Evolutionary conservation across 2,797 vertebrate genomes (phyloP), one percentile per base, ranked within the genome.

Genomic region (Percopsis omiscomaycus): DNA sequence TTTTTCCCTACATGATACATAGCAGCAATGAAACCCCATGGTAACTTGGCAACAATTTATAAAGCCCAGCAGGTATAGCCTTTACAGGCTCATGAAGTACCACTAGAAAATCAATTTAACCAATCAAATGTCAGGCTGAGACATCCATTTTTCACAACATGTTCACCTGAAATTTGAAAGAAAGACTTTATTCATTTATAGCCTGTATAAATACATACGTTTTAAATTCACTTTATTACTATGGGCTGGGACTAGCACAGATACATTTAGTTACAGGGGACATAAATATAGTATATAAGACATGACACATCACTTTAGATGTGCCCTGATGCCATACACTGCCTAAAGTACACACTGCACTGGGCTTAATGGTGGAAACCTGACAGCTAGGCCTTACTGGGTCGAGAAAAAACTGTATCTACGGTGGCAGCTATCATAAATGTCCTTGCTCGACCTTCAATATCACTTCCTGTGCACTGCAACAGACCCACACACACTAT

Each of bases 41-140:
- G 81, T 88, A 77, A 62, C 78, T 32, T 71, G 73, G 77, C 80
- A 85, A 85, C 82, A 74, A 71, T 69, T 85, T 57, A 78, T 74
- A 74, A 75, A 77, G 71, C 69, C 48, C 27, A 51, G 68, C 65
- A 61, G 75, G 5, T 5, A 5, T 45, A 12, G 22, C 22, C 44
- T 45, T 45, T 45, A 45, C 44, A 45, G 5, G 44, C 5, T 45
- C 47, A 48, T 12, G 12, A 15, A 48, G 4, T n/a, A 48, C n/a
- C 47, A 48, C 47, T 15, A 4, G 47, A 64, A 71, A 80, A 78
- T 68, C 62, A 55, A 53, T 69, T 57, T 53, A 29, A 66, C 11
- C n/a, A 29, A 66, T 70, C 74, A 78, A 79, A 79, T 72, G 52
- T 68, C 84, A 80, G 75, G 75, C 80, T 82, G 66, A 46, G 68